Conservation (phyloP, 2,113 vertebrate species). For the Amphilophus citrinellus region DNA sequence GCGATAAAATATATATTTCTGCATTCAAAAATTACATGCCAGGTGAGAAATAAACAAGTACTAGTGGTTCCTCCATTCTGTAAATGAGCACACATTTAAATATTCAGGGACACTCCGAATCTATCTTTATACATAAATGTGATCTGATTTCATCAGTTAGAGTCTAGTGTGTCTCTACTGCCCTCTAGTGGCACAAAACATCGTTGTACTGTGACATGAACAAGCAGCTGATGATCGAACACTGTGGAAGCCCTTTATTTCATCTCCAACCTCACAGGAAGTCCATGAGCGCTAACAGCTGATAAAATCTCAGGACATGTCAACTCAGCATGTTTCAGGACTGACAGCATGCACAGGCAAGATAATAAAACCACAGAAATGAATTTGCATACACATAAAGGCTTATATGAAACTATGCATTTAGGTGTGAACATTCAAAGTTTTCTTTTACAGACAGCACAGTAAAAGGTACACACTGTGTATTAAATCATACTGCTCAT, state of each 20-base stretch:
- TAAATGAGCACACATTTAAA: neutral
- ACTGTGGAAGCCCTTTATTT: constrained; percentile 67
- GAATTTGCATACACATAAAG: rapidly evolving
- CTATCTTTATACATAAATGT: neutral
- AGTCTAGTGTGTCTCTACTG: constrained; percentile 4
- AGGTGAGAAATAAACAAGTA: neutral
- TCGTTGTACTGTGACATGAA: neutral
- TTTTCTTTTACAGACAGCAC: neutral
- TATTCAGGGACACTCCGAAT: neutral
- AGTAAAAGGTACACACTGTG: neutral
- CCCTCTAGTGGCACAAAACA: constrained; percentile 38
- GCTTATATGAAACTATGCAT: neutral
- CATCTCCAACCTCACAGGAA: constrained; percentile 22
- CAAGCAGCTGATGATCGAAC: neutral
- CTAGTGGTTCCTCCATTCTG: neutral
- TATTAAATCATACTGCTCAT: neutral
- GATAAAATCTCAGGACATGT: constrained; percentile 35
- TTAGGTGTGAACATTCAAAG: neutral
- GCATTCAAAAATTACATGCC: neutral
- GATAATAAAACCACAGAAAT: neutral
- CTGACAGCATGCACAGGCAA: constrained; percentile 82
- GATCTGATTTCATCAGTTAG: rapidly evolving
- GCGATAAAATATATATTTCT: neutral
- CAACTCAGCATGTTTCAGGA: neutral
- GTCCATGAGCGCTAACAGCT: neutral